phyloP scores from a whole-genome alignment of 2,797 vertebrate genomes.

The Esox lucius region DNA sequence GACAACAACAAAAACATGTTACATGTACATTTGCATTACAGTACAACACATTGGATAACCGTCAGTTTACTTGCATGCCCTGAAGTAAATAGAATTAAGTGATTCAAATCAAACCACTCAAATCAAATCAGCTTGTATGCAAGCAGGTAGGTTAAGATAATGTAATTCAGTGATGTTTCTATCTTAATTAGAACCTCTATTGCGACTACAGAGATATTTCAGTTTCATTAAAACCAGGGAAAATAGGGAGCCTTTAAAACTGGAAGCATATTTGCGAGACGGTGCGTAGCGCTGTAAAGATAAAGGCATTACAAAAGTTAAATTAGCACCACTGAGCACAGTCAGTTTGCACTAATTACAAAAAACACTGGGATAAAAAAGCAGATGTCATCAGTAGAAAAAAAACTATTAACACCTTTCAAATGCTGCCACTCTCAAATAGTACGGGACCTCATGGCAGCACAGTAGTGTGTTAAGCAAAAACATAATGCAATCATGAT shows the following conservation, averaged over 20 bases:
- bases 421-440: constrained; percentile 11
- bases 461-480: not conserved
- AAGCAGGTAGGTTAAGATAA: constrained; percentile 6
- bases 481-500: not conserved
- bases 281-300: constrained; percentile 8
- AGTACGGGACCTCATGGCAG: not conserved
- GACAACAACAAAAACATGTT: no score
- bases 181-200: constrained; percentile 17
- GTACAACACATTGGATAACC: not conserved
- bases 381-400: constrained; percentile 49
- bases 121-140: not conserved
- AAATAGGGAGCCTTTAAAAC: not conserved
- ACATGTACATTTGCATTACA: not conserved
- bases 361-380: constrained; percentile 63
- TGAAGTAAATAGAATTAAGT: not conserved
- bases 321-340: constrained; percentile 67
- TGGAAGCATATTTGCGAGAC: constrained; percentile 9
- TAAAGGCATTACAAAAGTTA: constrained; percentile 58
- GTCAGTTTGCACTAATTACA: constrained; percentile 68
- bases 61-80: not conserved
- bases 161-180: constrained; percentile 10
- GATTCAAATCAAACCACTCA: not conserved
- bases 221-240: constrained; percentile 6
- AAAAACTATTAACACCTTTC: constrained; percentile 61
- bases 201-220: constrained; percentile 15